Evolutionary conservation across 2,888 invertebrate species (phyloP).

Genomic region (Aporophyla nigra): DNA sequence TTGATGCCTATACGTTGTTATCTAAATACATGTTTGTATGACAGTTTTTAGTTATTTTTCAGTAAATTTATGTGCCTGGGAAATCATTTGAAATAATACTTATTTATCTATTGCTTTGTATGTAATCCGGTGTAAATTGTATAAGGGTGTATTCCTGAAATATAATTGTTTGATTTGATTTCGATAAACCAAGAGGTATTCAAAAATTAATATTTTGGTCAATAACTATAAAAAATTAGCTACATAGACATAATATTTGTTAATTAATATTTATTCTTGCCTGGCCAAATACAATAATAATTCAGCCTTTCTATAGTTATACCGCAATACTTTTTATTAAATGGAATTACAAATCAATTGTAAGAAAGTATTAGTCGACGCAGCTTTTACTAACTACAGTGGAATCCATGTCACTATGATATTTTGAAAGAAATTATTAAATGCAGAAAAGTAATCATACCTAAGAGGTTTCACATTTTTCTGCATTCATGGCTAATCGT

Average conservation of each 20-base stretch:
- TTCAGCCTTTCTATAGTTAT: no score
- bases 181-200: no score
- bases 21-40: not conserved
- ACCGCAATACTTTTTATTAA: not conserved
- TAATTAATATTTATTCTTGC: not conserved
- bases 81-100: not conserved
- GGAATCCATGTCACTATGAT: not conserved
- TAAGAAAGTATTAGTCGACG: not conserved
- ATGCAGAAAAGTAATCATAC: not conserved
- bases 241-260: no score
- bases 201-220: no score
- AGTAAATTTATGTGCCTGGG: not conserved
- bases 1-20: constrained; percentile 25
- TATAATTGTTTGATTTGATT: not conserved
- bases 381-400: not conserved
- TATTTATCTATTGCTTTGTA: not conserved
- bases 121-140: not conserved
- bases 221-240: no score
- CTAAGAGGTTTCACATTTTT: constrained; percentile 22
- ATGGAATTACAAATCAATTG: not conserved
- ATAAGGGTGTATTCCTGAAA: not conserved
- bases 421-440: not conserved
- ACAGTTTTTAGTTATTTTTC: constrained; percentile 1
- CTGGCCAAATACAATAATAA: not conserved
- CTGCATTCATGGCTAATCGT: not conserved